phyloP scores from a whole-genome alignment of 2,797 vertebrate genomes.

The Sternarchorhynchus goeldii region DNA sequence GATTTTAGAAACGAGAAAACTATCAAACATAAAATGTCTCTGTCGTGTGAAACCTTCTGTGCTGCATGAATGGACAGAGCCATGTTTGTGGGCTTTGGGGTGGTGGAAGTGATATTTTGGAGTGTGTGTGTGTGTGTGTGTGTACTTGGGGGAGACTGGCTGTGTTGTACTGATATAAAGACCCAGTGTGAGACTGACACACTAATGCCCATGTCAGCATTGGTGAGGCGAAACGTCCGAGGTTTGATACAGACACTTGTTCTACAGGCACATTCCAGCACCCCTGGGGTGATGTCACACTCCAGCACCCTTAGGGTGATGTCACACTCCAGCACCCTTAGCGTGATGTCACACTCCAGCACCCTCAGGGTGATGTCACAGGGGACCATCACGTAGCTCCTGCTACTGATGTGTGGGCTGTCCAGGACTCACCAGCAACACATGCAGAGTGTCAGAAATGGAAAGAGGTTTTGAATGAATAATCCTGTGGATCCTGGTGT shows the following conservation, averaged over 20 bases:
- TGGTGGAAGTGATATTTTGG: conserved; percentile 65
- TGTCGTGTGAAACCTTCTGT: conserved; percentile 24
- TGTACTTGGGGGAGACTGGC: conserved; percentile 56
- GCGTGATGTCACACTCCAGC: too few relatives aligned
- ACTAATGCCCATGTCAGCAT: conserved; percentile 37
- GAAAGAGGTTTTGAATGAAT: background rate
- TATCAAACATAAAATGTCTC: conserved; percentile 24
- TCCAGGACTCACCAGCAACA: too few relatives aligned
- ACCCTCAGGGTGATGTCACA: conserved; percentile 46
- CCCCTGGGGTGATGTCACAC: background rate
- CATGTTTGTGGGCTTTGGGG: conserved; percentile 67
- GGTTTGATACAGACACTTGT: conserved; percentile 31
- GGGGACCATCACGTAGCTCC: conserved; percentile 38
- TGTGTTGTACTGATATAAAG: conserved; percentile 67
- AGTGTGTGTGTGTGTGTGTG: conserved; percentile 59
- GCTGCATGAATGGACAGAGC: conserved; percentile 74
- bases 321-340: too few relatives aligned
- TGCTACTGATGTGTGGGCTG: conserved; percentile 1
- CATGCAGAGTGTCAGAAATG: background rate
- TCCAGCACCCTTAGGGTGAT: too few relatives aligned
- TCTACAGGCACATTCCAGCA: conserved; percentile 40
- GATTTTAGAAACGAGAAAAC: conserved; percentile 30
- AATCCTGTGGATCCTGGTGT: background rate
- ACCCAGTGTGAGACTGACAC: conserved; percentile 66
- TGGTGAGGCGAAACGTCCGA: conserved; percentile 44